Base-by-base conservation (phyloP, 2,888 invertebrate genomes). In the Vesta saturnalis region DNA sequence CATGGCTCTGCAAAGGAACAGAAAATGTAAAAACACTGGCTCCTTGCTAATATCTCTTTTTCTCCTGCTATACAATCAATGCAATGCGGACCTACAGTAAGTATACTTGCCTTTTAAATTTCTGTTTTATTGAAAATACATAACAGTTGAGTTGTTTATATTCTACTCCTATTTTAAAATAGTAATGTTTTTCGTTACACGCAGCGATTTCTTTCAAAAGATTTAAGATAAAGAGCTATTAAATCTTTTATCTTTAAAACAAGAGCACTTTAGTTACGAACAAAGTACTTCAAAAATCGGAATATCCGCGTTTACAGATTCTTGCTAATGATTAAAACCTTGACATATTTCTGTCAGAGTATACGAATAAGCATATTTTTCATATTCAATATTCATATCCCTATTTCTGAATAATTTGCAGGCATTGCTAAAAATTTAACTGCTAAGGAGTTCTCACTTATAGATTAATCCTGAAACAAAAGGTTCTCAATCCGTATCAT, bases 261-360 rank as follows among this genome's bases (percentile, higher is more conserved):
- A 56, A 68, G 63, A 64, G 68, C 63, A 16, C 64, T 64, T 52
- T 22, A 35, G 47, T 8, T 47, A 30, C 58, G 60, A 56, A 18
- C 43, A 18, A 18, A 18, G 22, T 57, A 39, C 64, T 64, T 68
- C 21, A 47, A 67, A 67, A 59, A 62, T 62, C 60, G 60, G 59
- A 57, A 64, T 35, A 18, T 54, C 49, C 57, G 47, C 57, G 57
- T 68, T 64, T 52, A 64, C 49, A 60, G 19, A 52, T 63, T 63
- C 46, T 47, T 58, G 49, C 55, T 68, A 68, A 68, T 68, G 60
- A 60, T 68, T 30, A 16, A 35, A 68, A 60, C 68, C 68, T 64
- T 68, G 68, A 64, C 68, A 60, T 16, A 56, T 30, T 52, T 67
- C 43, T 60, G 55, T 15, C n/a, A 35, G 8, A 60, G 15, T 52